These are phyloP conservation scores for Pristionchus japonicus DNA, from an alignment of 2,888 invertebrate species.

Conservation along the genomic window DNA sequence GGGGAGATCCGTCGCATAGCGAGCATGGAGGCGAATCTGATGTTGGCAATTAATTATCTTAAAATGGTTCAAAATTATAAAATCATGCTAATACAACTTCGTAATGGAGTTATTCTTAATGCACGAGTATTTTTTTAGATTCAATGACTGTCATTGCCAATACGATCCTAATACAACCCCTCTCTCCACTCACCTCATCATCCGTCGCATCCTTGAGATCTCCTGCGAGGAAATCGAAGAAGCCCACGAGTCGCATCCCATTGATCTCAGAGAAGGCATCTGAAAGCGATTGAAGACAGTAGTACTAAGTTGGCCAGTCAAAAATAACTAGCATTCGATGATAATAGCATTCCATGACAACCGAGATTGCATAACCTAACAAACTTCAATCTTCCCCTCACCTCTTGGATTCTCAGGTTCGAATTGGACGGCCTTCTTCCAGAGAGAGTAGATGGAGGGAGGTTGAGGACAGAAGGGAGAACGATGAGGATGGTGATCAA, in stretches of 20 bases:
- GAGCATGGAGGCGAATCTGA: conserved; percentile 64
- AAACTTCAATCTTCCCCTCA: too few species aligned
- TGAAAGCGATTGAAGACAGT: conserved; percentile 21
- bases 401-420: conserved; percentile 44
- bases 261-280: conserved; percentile 51
- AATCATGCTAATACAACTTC: too few species aligned
- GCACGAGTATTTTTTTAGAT: too few species aligned
- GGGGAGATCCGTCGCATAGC: conserved; percentile 93
- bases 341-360: too few species aligned
- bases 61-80: too few species aligned
- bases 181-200: conserved; percentile 36
- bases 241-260: conserved; percentile 79
- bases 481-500: conserved; percentile 2
- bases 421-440: conserved; percentile 44
- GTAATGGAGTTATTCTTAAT: too few species aligned
- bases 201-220: conserved; percentile 50
- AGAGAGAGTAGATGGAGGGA: conserved; percentile 45
- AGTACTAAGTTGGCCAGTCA: neutral
- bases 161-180: too few species aligned
- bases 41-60: too few species aligned
- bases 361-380: too few species aligned
- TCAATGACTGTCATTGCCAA: too few species aligned
- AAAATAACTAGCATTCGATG: neutral
- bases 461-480: conserved; percentile 22
- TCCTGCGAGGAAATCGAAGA: conserved; percentile 85